Base-by-base conservation (phyloP, 2,797 vertebrate genomes). In the Cryptoblepharus egeriae region DNA sequence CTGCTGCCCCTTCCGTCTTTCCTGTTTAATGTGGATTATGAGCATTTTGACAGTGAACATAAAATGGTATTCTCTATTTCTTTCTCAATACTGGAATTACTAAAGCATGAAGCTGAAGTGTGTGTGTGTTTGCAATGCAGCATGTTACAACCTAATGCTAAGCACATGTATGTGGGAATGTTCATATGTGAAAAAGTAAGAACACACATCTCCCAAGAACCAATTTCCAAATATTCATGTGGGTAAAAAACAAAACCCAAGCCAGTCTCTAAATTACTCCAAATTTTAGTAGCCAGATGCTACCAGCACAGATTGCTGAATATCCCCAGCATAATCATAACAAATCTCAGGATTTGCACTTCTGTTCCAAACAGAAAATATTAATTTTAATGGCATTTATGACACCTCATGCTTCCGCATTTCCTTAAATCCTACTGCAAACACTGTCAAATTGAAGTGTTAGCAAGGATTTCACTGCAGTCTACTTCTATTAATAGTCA, bases 341-440 rank as follows among this genome's bases (percentile, higher is more conserved):
- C 79, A 85, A 90, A 69, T 15, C 0, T 16, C 37, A 82, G 5
- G 68, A 60, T 80, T 87, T 73, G 37, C 90, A 39, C 9, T 89
- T 93, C 77, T 84, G 1, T 1, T 74, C n/a, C 37, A 76, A 82
- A 90, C 91, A 85, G 26, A 81, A 84, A 92, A 80, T 57, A 89
- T 55, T 89, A 81, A 85, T 81, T 85, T 88, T 80, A 85, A 60
- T 88, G 37, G 63, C 58, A 85, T 83, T 84, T 78, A 86, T 58
- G 52, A 75, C 68, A 65, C 9, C 11, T 84, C 1, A 80, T 84
- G 87, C 42, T 79, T 79, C 45, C 52, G 35, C 15, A 75, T 87
- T 89, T 87, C 57, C 55, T 73, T 82, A 86, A 91, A 92, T 85
- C 79, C 35, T 85, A 77, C 3, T 65, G 35, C 74, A 92, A 92